Percentiles rank a stretch among this genome's conserved stretches.
Conservation (phyloP, 1,140 invertebrate genomes). For the Aplysia californica region DNA sequence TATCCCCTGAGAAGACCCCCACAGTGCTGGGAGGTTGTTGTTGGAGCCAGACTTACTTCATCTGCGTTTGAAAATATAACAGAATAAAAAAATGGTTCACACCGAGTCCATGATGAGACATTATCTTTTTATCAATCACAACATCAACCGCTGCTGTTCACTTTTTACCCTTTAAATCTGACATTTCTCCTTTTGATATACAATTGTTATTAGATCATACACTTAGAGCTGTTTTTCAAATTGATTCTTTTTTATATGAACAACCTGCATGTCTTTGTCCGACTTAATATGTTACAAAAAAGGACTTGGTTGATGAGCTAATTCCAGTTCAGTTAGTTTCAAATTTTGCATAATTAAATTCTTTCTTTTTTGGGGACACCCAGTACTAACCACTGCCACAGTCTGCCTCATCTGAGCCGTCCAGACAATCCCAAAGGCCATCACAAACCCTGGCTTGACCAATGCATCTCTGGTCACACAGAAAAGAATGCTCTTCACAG, state of each 20-base stretch:
- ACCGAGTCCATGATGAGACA: background rate
- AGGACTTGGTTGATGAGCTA: too few species aligned
- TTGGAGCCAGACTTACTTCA: background rate
- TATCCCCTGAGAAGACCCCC: background rate
- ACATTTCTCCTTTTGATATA: background rate
- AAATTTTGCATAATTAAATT: too few species aligned
- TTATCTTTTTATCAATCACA: background rate
- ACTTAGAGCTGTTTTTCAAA: too few species aligned
- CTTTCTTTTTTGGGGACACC: too few species aligned
- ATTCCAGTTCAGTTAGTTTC: too few species aligned
- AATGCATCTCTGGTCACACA: background rate
- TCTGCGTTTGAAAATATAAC: background rate
- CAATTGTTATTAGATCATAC: background rate
- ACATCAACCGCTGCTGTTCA: background rate
- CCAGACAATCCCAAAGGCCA: constrained; percentile 12
- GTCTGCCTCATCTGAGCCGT: constrained; percentile 16
- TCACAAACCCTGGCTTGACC: constrained; percentile 8
- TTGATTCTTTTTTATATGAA: too few species aligned
- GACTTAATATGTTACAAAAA: too few species aligned
- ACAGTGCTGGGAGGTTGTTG: background rate
- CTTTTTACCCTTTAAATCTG: background rate
- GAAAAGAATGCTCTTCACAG: background rate
- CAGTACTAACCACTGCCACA: too few species aligned
- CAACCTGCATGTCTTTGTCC: too few species aligned
- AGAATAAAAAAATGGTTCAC: background rate